These are phyloP conservation scores for Neodiprion pinetum DNA, from an alignment of 1,140 invertebrate genomes.

Conservation along the genomic window DNA sequence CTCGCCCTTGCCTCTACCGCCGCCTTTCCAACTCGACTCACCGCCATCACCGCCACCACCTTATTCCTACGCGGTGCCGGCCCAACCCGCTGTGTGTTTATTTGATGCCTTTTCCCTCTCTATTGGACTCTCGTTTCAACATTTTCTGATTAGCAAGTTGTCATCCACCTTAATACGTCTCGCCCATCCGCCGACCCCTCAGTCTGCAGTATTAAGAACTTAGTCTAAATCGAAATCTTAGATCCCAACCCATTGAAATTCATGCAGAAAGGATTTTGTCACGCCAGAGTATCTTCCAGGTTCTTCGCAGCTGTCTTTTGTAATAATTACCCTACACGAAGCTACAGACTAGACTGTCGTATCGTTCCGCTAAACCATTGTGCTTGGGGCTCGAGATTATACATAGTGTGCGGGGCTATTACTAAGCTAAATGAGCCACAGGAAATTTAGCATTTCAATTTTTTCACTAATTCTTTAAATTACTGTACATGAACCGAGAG, in stretches of 20 bases:
- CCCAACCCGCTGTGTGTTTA: conserved; percentile 57
- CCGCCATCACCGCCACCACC: not conserved
- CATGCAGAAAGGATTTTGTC: not conserved
- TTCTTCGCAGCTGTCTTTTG: no score
- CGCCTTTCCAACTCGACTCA: conserved; percentile 19
- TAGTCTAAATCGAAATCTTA: not conserved
- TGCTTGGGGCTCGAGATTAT: no score
- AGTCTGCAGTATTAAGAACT: conserved; percentile 10
- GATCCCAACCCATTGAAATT: not conserved
- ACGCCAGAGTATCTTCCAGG: not conserved
- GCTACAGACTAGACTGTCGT: no score
- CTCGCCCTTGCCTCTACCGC: conserved; percentile 46
- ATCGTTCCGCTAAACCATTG: no score
- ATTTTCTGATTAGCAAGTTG: conserved; percentile 64
- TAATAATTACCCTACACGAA: no score
- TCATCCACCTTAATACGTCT: conserved; percentile 52
- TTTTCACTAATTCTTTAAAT: no score
- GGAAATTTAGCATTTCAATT: no score
- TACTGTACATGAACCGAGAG: no score
- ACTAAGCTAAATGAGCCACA: no score
- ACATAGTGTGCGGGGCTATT: no score
- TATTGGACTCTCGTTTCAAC: conserved; percentile 61
- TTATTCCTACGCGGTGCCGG: not conserved
- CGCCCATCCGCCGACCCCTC: conserved; percentile 44
- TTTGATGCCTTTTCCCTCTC: conserved; percentile 64